Base-by-base conservation (phyloP, 2,888 invertebrate species). In the Morinoia aosen region DNA sequence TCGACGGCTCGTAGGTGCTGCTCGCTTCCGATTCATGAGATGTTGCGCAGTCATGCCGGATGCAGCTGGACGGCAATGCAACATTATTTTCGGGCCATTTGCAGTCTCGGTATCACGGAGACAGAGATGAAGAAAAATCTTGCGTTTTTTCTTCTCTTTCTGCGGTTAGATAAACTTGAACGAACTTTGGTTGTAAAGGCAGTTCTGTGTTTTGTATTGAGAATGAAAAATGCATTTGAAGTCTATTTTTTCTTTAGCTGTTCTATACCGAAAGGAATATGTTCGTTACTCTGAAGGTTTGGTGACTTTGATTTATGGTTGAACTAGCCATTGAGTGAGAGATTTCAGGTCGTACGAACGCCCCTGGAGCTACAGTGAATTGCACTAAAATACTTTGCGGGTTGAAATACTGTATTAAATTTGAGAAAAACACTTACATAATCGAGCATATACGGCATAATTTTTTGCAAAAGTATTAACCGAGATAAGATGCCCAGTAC, bases 61-160 rank as follows among this genome's bases (percentile, higher is more conserved):
- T 40, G 90, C 90, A 90, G 90, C 12, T 90, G 90, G 39, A 40
- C 90, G 39, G 90, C 90, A 90, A 39, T 90, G 90, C 90, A 90
- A 19, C 90, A 40, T 90, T 90, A 40, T 90, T 40, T 90, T 39
- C 90, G 16, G 48, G 40, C 19, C 90, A 90, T 90, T 90, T 48
- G 90, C 90, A 76, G 76, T 33, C 76, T 19, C 76, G 33, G 76
- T 76, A 76, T 76, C 76, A 76, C 76, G 76, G 76, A 76, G 2
- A 76, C 76, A 33, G 33, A 76, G 76, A 76, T 76, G 25, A 33
- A 76, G 76, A 33, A 76, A 76, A 76, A 76, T 76, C 76, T 76
- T 19, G 25, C 14, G 19, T 19, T 76, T 76, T 76, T 76, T 10
- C 76, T 76, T 76, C 76, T 33, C 48, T 48, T 48, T 33, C 76